Conservation (phyloP, 2,888 invertebrate genomes). For the Thymelicus sylvestris region DNA sequence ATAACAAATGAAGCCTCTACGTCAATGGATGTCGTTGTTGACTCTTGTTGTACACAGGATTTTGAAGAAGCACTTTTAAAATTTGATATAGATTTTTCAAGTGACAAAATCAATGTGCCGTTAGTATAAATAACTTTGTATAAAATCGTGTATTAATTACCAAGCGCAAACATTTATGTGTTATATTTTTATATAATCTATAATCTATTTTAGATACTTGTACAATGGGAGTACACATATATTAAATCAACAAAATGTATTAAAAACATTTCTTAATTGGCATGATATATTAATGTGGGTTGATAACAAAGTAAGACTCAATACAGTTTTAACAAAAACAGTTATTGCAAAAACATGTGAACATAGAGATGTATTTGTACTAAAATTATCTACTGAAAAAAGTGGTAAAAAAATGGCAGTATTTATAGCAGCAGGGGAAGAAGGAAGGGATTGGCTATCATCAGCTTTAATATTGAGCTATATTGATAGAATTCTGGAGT, state of each 20-base stretch:
- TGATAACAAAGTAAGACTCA: constrained; percentile 46
- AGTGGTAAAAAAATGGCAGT: constrained; percentile 51
- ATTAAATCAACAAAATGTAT: constrained; percentile 24
- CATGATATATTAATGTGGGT: constrained; percentile 54
- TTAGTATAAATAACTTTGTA: constrained; percentile 5
- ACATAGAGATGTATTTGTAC: constrained; percentile 59
- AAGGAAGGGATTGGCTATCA: constrained; percentile 70
- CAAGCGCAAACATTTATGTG: not conserved
- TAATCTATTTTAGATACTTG: not conserved
- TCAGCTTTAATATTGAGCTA: constrained; percentile 63
- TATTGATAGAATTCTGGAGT: constrained; percentile 52
- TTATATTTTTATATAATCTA: not conserved
- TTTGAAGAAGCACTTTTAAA: constrained; percentile 58
- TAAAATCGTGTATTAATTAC: not conserved
- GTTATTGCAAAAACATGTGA: constrained; percentile 63
- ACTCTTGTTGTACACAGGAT: constrained; percentile 43
- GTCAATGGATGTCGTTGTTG: constrained; percentile 64
- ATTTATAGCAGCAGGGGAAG: constrained; percentile 71
- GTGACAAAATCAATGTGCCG: constrained; percentile 37
- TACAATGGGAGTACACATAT: not conserved
- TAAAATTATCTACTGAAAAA: constrained; percentile 57
- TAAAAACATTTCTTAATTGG: constrained; percentile 52
- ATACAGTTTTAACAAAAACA: constrained; percentile 52
- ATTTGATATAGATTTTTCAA: constrained; percentile 59
- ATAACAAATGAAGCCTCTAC: constrained; percentile 70